Percentiles rank a stretch among this genome's conserved stretches.
phyloP scores from a whole-genome alignment of 2,888 invertebrate species.

The Hyposoter dolosus region DNA sequence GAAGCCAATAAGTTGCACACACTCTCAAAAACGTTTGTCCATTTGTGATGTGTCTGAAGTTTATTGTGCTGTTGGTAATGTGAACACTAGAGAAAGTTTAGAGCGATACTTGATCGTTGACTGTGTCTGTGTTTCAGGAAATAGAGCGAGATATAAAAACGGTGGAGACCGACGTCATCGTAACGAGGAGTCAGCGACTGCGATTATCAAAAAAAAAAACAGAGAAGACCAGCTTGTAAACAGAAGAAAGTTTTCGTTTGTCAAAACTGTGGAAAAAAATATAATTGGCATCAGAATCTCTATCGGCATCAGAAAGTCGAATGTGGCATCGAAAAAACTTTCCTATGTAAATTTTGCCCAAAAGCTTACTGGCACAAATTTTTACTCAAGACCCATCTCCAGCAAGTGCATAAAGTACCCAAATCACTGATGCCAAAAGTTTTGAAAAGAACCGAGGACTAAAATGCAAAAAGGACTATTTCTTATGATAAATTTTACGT shows the following conservation, averaged over 20 bases:
- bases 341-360: constrained; percentile 82
- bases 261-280: constrained; percentile 72
- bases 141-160: constrained; percentile 4
- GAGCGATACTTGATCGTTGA: constrained; percentile 48
- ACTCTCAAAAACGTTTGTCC: background rate
- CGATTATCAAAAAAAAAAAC: background rate
- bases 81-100: background rate
- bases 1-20: too few relatives aligned
- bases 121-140: constrained; percentile 60
- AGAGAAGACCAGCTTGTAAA: constrained; percentile 13
- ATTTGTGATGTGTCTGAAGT: background rate
- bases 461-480: background rate
- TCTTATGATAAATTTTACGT: too few relatives aligned
- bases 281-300: constrained; percentile 72
- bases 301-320: constrained; percentile 73
- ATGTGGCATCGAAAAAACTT: constrained; percentile 79
- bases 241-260: constrained; percentile 54
- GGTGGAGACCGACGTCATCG: background rate
- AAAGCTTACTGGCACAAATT: constrained; percentile 84
- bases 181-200: background rate
- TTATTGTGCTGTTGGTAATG: background rate
- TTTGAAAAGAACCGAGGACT: constrained; percentile 23
- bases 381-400: constrained; percentile 83
- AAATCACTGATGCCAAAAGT: constrained; percentile 28
- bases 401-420: constrained; percentile 67